A percentile compares a stretch with the other conserved stretches of the same genome.
phyloP scores from a whole-genome alignment of 2,888 invertebrate genomes.

The Drosophila quinaria region DNA sequence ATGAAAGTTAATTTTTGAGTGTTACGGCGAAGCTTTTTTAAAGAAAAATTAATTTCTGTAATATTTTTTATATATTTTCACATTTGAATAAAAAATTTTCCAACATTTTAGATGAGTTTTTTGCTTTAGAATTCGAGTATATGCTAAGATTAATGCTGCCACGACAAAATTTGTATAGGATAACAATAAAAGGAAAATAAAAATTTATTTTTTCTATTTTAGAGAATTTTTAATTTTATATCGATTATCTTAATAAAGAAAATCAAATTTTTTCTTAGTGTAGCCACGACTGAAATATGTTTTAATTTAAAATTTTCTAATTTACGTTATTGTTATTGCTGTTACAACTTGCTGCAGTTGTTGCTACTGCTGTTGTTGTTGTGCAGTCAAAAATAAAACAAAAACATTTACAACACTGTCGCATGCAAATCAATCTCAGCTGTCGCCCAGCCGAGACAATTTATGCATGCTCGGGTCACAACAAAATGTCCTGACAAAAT shows the following conservation, averaged over 20 bases:
- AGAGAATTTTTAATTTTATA: too few species aligned
- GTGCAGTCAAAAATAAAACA: slow-evolving; percentile 10
- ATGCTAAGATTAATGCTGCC: too few species aligned
- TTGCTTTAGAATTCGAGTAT: too few species aligned
- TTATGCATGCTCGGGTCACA: slow-evolving; percentile 65
- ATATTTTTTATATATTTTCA: too few species aligned
- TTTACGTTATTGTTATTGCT: slow-evolving; percentile 47
- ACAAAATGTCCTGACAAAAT: slow-evolving; percentile 46
- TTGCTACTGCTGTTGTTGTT: slow-evolving; percentile 2
- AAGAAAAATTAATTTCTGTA: too few species aligned
- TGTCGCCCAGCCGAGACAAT: slow-evolving; percentile 68
- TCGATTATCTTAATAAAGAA: not conserved
- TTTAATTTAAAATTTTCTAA: slow-evolving; percentile 74
- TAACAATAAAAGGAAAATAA: too few species aligned
- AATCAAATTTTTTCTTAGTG: not conserved
- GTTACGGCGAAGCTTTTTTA: too few species aligned
- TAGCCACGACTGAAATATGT: slow-evolving; percentile 24
- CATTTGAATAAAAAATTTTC: too few species aligned
- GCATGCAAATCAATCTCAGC: slow-evolving; percentile 81
- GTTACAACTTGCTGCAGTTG: slow-evolving; percentile 5
- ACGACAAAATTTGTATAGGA: too few species aligned
- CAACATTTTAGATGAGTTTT: too few species aligned
- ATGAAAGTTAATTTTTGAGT: too few species aligned
- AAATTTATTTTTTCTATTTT: too few species aligned
- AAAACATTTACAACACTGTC: slow-evolving; percentile 69